A percentile compares a stretch with the other conserved stretches of the same genome.
These are phyloP conservation scores for Cybosia mesomella DNA, from an alignment of 2,888 invertebrate genomes.

Conservation along the genomic window DNA sequence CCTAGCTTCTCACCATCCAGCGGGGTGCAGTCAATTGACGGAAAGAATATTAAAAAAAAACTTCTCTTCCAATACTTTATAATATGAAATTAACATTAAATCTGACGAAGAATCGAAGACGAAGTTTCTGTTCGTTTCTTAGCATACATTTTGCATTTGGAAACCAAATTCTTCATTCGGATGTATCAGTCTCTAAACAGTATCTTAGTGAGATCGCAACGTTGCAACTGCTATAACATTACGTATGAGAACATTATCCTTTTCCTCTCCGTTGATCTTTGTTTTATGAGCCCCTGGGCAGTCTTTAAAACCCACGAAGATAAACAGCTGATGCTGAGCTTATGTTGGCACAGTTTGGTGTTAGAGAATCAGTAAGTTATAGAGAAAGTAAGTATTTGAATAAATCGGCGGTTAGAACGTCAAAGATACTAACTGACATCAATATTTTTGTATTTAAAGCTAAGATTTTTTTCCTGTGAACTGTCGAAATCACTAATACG, in stretches of 20 bases:
- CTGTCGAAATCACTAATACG: too few relatives aligned
- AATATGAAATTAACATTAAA: background rate
- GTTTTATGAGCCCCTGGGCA: slow-evolving; percentile 41
- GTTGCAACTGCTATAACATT: slow-evolving; percentile 40
- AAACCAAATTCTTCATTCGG: slow-evolving; percentile 9
- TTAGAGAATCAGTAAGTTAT: background rate
- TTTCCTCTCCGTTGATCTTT: slow-evolving; percentile 43
- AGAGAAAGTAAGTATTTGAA: background rate
- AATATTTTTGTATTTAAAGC: too few relatives aligned
- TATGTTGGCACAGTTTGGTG: background rate
- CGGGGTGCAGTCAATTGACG: too few relatives aligned
- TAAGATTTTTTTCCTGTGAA: too few relatives aligned
- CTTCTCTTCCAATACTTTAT: background rate
- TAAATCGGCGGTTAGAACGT: background rate
- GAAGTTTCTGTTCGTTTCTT: background rate
- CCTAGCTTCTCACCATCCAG: too few relatives aligned
- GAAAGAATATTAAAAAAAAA: too few relatives aligned
- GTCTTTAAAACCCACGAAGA: slow-evolving; percentile 29
- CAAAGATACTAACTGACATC: too few relatives aligned
- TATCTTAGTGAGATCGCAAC: slow-evolving; percentile 22
- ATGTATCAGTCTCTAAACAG: slow-evolving; percentile 18
- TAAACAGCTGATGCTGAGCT: slow-evolving; percentile 12
- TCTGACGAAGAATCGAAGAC: background rate
- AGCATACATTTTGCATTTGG: background rate
- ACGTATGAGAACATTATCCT: slow-evolving; percentile 47